Evolutionary conservation across 2,113 vertebrate genomes (phyloP), one percentile per base, ranked within the genome.

Genomic region (Otocyon megalotis): DNA sequence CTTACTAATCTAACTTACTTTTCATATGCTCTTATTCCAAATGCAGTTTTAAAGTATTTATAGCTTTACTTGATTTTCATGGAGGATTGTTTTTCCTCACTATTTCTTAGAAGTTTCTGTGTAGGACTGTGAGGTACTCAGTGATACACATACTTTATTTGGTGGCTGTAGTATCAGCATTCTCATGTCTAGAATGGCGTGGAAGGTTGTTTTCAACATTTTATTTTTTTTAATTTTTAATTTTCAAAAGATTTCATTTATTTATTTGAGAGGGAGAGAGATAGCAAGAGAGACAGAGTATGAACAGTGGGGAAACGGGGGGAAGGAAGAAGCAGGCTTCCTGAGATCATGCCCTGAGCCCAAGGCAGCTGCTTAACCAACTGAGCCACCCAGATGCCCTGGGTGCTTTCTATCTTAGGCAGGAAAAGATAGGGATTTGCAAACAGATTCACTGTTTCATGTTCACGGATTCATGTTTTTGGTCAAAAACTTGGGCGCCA

Each of bases 51-150:
- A n/a, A 80, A 76, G 7, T 67, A 28, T 53, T 53, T 58, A 11
- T 80, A 77, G 4, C 13, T 77, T 88, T n/a, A 17, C 37, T 86
- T 97, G 50, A 92, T 67, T 86, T 93, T 88, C 50, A 62, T 85
- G 60, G 48, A 60, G 35, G 43, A 63, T 88, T 67, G 8, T 77
- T 65, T 85, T 86, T 24, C n/a, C 77, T 94, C 28, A 74, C 1
- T 32, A 53, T 87, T 92, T 83, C 30, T 87, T 84, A 48, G 62
- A 74, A n/a, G 65, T 9, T 88, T 67, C 50, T 35, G 20, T 4
- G 5, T 67, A 54, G 54, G 22, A 3, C 10, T 85, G 1, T 17
- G 22, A 30, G 67, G 7, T n/a, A 1, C 3, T 91, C 32, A 35
- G 54, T n/a, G n/a, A 16, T 77, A 7, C 16, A 26, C 13, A 63